phyloP scores from a whole-genome alignment of 2,797 vertebrate genomes.

The Pampus argenteus region DNA sequence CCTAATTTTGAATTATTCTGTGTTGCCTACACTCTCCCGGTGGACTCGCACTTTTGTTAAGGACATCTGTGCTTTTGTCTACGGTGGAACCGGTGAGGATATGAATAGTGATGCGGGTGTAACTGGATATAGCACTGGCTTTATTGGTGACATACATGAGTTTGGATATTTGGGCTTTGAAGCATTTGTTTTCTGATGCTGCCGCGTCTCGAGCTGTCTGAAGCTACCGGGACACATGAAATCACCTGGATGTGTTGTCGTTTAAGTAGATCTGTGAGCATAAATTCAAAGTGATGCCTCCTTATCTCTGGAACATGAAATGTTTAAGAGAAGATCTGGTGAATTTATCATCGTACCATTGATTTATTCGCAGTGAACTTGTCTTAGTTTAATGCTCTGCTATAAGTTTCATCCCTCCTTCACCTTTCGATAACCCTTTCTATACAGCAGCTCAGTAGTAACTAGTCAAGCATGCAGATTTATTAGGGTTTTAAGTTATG shows the following conservation, averaged over 20 bases:
- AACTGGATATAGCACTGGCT: neutral
- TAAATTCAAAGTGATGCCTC: neutral
- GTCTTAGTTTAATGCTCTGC: constrained; percentile 4
- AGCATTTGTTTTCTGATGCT: neutral
- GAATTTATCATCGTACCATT: neutral
- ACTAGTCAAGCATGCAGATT: neutral
- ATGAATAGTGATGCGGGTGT: constrained; percentile 6
- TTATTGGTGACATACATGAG: constrained; percentile 4
- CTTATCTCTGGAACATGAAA: neutral
- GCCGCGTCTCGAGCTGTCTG: neutral
- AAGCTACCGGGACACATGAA: neutral
- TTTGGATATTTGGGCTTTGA: neutral
- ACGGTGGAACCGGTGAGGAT: neutral
- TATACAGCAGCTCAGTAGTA: neutral
- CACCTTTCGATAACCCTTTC: constrained; percentile 24
- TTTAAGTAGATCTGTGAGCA: neutral
- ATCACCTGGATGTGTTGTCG: neutral
- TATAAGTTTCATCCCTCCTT: constrained; percentile 15
- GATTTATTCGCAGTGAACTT: neutral
- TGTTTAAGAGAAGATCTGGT: neutral
- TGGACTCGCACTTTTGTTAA: neutral
- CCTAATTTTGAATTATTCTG: constrained; percentile 3
- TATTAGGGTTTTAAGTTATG: neutral
- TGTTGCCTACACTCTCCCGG: neutral
- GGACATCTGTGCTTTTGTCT: constrained; percentile 26